Conservation (phyloP, 2,888 invertebrate genomes). For the Hypolimnas misippus region DNA sequence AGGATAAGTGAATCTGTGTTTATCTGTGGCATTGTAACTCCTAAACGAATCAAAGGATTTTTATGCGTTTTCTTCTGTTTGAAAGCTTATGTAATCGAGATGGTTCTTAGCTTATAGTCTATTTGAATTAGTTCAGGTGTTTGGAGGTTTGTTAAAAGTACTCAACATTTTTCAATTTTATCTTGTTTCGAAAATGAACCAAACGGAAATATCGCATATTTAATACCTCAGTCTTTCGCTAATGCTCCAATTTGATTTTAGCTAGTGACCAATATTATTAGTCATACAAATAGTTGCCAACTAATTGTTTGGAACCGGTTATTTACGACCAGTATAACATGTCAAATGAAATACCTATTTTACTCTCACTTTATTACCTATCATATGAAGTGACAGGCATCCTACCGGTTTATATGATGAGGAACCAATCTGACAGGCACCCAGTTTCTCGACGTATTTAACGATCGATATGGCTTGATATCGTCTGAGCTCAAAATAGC, state of each 20-base stretch:
- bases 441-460: constrained; percentile 29
- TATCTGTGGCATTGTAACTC: too few species aligned
- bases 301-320: background rate
- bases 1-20: too few species aligned
- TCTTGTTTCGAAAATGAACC: too few species aligned
- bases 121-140: too few species aligned
- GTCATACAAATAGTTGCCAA: background rate
- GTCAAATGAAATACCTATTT: background rate
- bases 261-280: too few species aligned
- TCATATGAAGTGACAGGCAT: constrained; percentile 5
- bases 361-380: background rate
- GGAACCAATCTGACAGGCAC: constrained; percentile 13
- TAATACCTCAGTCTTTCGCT: background rate
- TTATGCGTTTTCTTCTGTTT: too few species aligned
- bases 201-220: background rate
- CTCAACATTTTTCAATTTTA: too few species aligned
- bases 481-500: constrained; percentile 44
- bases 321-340: background rate
- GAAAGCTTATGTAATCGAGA: too few species aligned
- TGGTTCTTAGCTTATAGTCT: too few species aligned
- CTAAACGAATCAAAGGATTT: too few species aligned
- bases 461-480: constrained; percentile 46
- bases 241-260: background rate
- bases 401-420: constrained; percentile 10
- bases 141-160: too few species aligned